Conservation (phyloP, 2,888 invertebrate genomes). For the Tineola bisselliella region DNA sequence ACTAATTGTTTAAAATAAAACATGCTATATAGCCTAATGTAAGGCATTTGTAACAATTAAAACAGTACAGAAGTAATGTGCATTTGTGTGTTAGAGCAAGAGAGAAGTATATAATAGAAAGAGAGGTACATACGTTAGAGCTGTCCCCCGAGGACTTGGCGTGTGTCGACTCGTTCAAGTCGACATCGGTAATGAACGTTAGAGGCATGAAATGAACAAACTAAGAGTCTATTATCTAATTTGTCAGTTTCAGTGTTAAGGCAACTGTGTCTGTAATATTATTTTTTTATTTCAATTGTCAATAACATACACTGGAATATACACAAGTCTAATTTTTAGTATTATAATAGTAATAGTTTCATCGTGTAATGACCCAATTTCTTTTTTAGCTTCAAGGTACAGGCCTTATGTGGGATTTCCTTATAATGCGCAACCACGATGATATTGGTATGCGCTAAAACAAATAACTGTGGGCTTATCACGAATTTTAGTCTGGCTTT, state of each 20-base stretch:
- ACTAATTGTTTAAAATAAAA: no score
- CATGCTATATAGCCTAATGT: no score
- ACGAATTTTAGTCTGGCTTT: no score
- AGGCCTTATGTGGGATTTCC: no score
- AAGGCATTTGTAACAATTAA: neutral
- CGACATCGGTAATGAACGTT: slow-evolving; percentile 62
- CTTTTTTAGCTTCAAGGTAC: no score
- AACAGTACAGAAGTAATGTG: neutral
- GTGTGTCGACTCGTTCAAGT: slow-evolving; percentile 47
- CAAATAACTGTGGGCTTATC: no score
- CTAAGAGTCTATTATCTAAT: slow-evolving; percentile 30
- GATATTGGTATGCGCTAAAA: no score
- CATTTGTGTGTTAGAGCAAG: neutral
- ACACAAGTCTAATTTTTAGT: no score
- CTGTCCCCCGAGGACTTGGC: slow-evolving; percentile 60
- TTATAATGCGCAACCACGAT: no score
- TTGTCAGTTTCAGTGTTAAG: neutral
- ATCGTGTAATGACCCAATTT: no score
- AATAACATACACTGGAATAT: no score
- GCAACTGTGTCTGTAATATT: neutral
- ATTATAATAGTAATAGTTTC: no score
- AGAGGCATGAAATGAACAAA: slow-evolving; percentile 69
- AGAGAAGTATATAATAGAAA: neutral
- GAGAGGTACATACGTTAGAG: slow-evolving; percentile 12
- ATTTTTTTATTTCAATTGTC: neutral